These are phyloP conservation scores for Entosphenus tridentatus DNA, from an alignment of 2,113 vertebrate species.

Conservation along the genomic window DNA sequence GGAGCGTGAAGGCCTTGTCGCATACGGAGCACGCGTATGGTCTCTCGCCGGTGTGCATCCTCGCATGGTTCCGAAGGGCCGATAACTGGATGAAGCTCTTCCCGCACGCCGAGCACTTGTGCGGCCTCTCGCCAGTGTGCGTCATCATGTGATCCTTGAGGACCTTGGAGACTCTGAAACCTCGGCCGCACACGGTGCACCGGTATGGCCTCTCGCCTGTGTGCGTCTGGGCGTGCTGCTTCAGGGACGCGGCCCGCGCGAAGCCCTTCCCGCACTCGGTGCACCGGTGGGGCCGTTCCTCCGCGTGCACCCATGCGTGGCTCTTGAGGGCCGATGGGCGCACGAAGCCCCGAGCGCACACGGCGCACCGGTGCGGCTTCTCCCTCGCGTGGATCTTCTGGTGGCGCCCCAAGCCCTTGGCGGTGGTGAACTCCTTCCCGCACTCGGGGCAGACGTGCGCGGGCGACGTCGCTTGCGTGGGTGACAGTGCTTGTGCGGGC, in stretches of 20 bases:
- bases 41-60: neutral
- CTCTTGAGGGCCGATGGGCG: neutral
- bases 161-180: neutral
- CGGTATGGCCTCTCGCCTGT: neutral
- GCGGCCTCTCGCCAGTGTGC: neutral
- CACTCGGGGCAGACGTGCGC: too few species aligned
- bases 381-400: neutral
- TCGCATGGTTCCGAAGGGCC: neutral
- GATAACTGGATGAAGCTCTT: constrained; percentile 1
- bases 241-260: neutral
- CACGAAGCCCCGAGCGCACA: neutral
- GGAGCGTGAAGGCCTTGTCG: neutral
- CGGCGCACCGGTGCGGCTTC: constrained; percentile 1
- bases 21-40: constrained; percentile 1
- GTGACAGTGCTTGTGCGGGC: too few species aligned
- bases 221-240: neutral
- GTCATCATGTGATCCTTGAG: constrained; percentile 1
- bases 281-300: neutral
- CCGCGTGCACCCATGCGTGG: neutral
- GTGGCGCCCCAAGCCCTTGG: too few species aligned
- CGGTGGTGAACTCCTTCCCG: too few species aligned
- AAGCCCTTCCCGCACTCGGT: constrained; percentile 5
- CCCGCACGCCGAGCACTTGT: neutral
- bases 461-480: too few species aligned
- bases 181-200: neutral